Evolutionary conservation across 2,113 vertebrate genomes (phyloP), one percentile per base, ranked within the genome.

Genomic region (Hypomesus transpacificus): DNA sequence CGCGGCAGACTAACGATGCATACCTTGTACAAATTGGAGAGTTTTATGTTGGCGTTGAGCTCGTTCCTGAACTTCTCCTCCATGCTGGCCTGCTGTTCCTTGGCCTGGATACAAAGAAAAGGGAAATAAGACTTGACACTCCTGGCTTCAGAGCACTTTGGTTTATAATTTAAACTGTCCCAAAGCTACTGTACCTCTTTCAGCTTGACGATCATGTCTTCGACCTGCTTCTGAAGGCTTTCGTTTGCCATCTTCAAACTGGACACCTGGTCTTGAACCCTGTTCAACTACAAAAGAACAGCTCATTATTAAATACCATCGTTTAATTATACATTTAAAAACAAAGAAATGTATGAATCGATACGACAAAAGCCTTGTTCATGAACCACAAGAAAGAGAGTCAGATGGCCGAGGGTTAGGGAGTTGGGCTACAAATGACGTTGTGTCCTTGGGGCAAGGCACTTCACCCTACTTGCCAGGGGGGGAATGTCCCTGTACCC

Each of bases 11-110:
- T 3, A 21, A 14, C 9, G 46, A 14, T 61, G 80, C 80, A 78
- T 89, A 97, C 97, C 94, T 98, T 98, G 80, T 99, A 94, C 3
- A 99, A 88, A 74, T 96, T 98, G 66, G 91, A 95, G 14, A 99
- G 94, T 70, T 98, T 98, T 20, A 99, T 95, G 79, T 98, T 96
- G 21, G 96, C 92, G 85, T 97, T 97, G 69, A 99, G 84, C 74
- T 99, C 97, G 69, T 94, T 97, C 73, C 93, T 92, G 75, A 98
- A 97, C 86, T 94, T 96, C 70, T 97, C 96, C 83, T 97, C 96
- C 89, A 93, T 92, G 66, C 82, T 86, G 46, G 91, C 84, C 66
- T 96, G 95, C 57, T 97, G 95, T 21, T 96, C 95, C 79, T 96
- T 98, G 6, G 90, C 93, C 97, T 99, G 46, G 21, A 80, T 70